Base-by-base conservation (phyloP, 1,140 invertebrate genomes). In the Geopemphigus sp. region DNA sequence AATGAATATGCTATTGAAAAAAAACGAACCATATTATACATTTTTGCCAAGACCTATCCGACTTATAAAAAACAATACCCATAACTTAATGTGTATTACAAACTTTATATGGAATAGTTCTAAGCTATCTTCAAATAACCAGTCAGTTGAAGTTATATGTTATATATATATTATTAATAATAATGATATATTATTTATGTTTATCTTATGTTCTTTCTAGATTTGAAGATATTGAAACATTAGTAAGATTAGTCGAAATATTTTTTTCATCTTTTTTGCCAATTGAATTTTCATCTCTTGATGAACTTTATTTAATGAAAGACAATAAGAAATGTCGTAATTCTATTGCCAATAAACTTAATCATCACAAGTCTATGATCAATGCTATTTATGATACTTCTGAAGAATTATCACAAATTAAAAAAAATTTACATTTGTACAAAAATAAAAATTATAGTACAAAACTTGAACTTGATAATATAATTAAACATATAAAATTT, bases 41-140 rank as follows among this genome's bases (percentile, higher is more conserved):
- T 78, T 78, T 78, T 14, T 57, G 5, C 74, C 57, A 19, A 78
- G 22, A 47, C 74, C 74, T 29, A 78, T 78, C 17, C n/a, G 57
- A 0, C 19, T 47, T 11, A 78, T 78, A 5, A n/a, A 78, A 1
- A 45, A 78, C 3, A 78, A 26, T n/a, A 78, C 5, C 63, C 39
- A 63, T 63, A 78, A 78, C 5, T 61, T 78, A 59, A 26, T 10
- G 5, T 47, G 54, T 19, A 12, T 78, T n/a, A 78, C 50, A 61
- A 39, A n/a, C 24, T 50, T 78, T 12, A 78, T 78, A 17, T 47
- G 57, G 74, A 61, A 78, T 47, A 26, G 15, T 22, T 63, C 56
- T 19, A 63, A 78, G 19, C 63, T 57, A 57, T 63, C 57, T 47
- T 61, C 74, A 19, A 32, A 78, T 61, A n/a, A 50, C 50, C 57